Base-by-base conservation (phyloP, 2,888 invertebrate species). In the Drosophila tripunctata region DNA sequence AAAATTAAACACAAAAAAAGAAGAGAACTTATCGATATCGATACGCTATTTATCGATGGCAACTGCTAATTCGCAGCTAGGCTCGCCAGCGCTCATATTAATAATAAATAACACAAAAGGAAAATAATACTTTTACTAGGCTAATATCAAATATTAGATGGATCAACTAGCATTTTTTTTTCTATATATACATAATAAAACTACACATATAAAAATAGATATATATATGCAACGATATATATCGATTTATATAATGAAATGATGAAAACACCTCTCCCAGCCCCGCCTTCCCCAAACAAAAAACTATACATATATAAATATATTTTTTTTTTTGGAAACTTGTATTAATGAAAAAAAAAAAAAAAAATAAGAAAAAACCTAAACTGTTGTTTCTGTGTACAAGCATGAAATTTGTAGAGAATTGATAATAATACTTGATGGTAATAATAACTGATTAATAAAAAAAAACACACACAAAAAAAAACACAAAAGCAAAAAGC, bases 161-260 rank as follows among this genome's bases (percentile, higher is more conserved):
- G 81, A 80, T 78, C 87, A 86, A 81, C 67, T 84, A 84, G 70
- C 70, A 81, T 82, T 87, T 87, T 82, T 81, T 84, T 74, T 64
- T 67, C 48, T 65, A 61, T 58, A 60, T 51, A 67, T 54, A 73
- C 27, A 60, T 19, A 58, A 30, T 51, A 57, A 44, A 63, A 31
- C 60, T 45, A 56, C 51, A 44, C 36, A 62, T 17, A 51, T 31
- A 52, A 12, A 43, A 45, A 45, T 24, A 55, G 36, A 43, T 48
- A 51, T 31, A 51, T 10, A 58, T 30, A 35, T 36, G 36, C 19
- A 56, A 48, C 48, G 48, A 56, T 38, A 44, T 30, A 50, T 22
- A 35, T 52, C 62, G 45, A 55, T 50, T 36, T 22, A 52, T 19
- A 52, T 36, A 51, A 60, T 22, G 56, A 58, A 48, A 58, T 33